These are phyloP conservation scores for Unio pictorum DNA, from an alignment of 2,888 invertebrate species.

Conservation along the genomic window DNA sequence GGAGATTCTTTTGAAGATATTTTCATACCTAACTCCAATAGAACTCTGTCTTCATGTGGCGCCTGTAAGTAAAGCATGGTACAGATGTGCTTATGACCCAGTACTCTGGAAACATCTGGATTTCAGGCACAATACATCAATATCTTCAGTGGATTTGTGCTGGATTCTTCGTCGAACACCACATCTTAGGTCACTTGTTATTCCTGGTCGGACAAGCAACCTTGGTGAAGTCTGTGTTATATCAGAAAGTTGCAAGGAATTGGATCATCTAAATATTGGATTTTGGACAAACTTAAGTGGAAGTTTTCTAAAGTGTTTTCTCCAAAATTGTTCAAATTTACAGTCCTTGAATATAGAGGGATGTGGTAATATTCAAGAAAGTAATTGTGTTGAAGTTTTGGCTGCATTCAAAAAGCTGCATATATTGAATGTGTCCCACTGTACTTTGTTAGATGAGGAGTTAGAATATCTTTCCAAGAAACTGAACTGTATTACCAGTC, in stretches of 20 bases:
- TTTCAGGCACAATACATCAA: slow-evolving; percentile 20
- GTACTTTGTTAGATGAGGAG: slow-evolving; percentile 41
- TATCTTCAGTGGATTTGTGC: slow-evolving; percentile 34
- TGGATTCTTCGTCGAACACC: slow-evolving; percentile 35
- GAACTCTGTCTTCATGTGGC: slow-evolving; percentile 42
- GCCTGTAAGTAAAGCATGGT: slow-evolving; percentile 45
- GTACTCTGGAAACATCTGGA: slow-evolving; percentile 45
- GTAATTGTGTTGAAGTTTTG: slow-evolving; percentile 31
- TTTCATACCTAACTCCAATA: slow-evolving; percentile 38
- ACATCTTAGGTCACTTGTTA: slow-evolving; percentile 28
- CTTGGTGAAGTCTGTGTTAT: slow-evolving; percentile 43
- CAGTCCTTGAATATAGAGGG: slow-evolving; percentile 51
- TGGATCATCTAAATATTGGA: slow-evolving; percentile 47
- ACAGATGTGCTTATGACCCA: slow-evolving; percentile 39
- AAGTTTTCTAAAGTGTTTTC: slow-evolving; percentile 35
- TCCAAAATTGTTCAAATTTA: slow-evolving; percentile 39
- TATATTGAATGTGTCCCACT: slow-evolving; percentile 53
- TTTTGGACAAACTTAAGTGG: slow-evolving; percentile 43
- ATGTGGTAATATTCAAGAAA: slow-evolving; percentile 33
- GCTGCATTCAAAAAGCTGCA: slow-evolving; percentile 24
- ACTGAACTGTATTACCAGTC: slow-evolving; percentile 27
- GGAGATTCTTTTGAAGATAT: slow-evolving; percentile 49
- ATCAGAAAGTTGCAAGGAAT: slow-evolving; percentile 33
- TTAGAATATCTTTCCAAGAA: slow-evolving; percentile 33
- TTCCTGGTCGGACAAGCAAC: slow-evolving; percentile 33